phyloP scores from a whole-genome alignment of 2,797 vertebrate species.

The Mastacembelus armatus region DNA sequence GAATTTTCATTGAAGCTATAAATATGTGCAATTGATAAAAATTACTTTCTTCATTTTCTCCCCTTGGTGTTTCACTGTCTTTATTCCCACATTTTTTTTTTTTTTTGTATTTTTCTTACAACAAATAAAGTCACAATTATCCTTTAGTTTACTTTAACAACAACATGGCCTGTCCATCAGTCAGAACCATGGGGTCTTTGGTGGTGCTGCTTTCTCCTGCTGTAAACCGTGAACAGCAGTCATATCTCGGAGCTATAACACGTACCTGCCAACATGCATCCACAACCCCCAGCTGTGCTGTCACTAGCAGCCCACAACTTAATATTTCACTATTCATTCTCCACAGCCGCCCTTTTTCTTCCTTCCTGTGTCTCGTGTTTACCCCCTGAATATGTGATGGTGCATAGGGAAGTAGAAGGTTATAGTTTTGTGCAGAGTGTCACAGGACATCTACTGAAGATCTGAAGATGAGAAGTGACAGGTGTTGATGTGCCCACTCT shows the following conservation, averaged over 20 bases:
- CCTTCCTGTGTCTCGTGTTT: slow-evolving; percentile 32
- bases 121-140: slow-evolving; percentile 22
- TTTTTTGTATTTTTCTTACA: slow-evolving; percentile 18
- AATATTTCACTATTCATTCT: slow-evolving; percentile 65
- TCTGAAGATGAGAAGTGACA: slow-evolving; percentile 55
- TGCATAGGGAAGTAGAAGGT: slow-evolving; percentile 30
- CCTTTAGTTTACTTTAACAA: slow-evolving; percentile 54
- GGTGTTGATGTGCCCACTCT: slow-evolving; percentile 54
- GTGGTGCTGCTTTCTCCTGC: slow-evolving; percentile 19
- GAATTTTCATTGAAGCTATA: too few relatives aligned
- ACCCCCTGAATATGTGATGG: slow-evolving; percentile 23
- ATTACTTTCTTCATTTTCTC: too few relatives aligned
- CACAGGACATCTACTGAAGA: slow-evolving; percentile 53
- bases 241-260: slow-evolving; percentile 48
- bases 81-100: too few relatives aligned
- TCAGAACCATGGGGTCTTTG: slow-evolving; percentile 8
- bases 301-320: slow-evolving; percentile 39
- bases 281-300: slow-evolving; percentile 15
- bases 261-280: slow-evolving; percentile 55
- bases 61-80: too few relatives aligned
- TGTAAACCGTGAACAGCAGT: slow-evolving; percentile 56
- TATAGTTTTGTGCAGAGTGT: slow-evolving; percentile 52
- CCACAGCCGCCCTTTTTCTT: slow-evolving; percentile 30
- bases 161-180: slow-evolving; percentile 51
- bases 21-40: too few relatives aligned